These are phyloP conservation scores for Elaeidobius kamerunicus DNA, from an alignment of 2,888 invertebrate genomes.

Conservation along the genomic window DNA sequence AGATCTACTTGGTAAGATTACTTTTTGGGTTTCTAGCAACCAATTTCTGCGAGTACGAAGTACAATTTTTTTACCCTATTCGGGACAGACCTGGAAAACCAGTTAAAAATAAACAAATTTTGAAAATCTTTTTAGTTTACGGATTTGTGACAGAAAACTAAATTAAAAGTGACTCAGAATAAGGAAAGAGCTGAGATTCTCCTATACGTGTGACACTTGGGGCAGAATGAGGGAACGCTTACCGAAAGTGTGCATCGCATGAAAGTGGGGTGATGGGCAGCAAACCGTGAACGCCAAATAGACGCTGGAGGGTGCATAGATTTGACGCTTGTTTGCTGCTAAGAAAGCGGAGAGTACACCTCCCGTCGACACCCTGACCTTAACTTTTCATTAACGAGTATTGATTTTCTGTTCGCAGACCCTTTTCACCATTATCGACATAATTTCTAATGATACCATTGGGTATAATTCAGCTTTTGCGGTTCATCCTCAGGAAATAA, in stretches of 20 bases:
- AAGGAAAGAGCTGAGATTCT: constrained; percentile 2
- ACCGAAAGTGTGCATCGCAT: constrained; percentile 23
- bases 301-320: constrained; percentile 50
- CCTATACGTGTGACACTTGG: constrained; percentile 23
- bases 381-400: constrained; percentile 23
- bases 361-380: constrained; percentile 27
- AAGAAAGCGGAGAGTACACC: constrained; percentile 27
- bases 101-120: no score
- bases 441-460: no score
- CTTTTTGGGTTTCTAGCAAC: no score
- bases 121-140: no score
- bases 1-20: no score
- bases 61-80: no score
- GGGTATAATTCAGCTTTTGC: no score
- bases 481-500: neutral
- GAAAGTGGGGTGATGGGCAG: constrained; percentile 47
- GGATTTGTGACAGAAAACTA: no score
- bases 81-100: no score
- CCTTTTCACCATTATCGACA: no score
- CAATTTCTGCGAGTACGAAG: no score
- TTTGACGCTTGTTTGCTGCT: constrained; percentile 48
- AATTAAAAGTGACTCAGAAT: neutral
- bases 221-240: constrained; percentile 13
- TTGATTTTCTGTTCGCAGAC: no score
- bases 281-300: constrained; percentile 50